Conservation (phyloP, 1,140 invertebrate genomes). For the Drosophila serrata region DNA sequence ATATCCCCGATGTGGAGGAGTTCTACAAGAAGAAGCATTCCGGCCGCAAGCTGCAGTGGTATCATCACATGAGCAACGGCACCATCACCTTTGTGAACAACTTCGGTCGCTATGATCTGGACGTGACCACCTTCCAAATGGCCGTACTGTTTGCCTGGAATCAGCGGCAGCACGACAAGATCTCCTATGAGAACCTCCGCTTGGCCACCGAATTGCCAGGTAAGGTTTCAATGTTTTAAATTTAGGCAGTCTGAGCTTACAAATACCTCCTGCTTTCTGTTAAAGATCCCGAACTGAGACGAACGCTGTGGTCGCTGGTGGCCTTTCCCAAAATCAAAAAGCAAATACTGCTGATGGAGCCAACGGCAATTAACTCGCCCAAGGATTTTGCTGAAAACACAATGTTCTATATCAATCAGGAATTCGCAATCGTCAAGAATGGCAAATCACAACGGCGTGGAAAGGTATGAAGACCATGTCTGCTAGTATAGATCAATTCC, state of each 20-base stretch:
- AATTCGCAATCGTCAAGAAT: constrained; percentile 97
- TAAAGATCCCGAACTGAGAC: constrained; percentile 94
- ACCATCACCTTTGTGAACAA: constrained; percentile 98
- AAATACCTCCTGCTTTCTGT: background rate
- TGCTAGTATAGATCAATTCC: background rate
- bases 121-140: constrained; percentile 99
- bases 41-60: constrained; percentile 99
- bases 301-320: constrained; percentile 98
- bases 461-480: constrained; percentile 87
- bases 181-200: constrained; percentile 97
- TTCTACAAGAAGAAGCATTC: constrained; percentile 98
- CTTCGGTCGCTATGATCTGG: constrained; percentile 97
- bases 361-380: constrained; percentile 90
- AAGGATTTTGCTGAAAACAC: constrained; percentile 98
- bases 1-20: constrained; percentile 98
- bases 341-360: constrained; percentile 94
- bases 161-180: constrained; percentile 95
- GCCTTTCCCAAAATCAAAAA: constrained; percentile 98
- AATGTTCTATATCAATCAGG: constrained; percentile 98
- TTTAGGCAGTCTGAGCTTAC: background rate
- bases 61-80: constrained; percentile 99
- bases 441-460: constrained; percentile 96
- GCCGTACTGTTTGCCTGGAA: constrained; percentile 99
- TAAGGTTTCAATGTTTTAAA: constrained; percentile 3
- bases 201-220: constrained; percentile 97